Base-by-base conservation (phyloP, 2,797 vertebrate genomes). In the Triplophysa yarkandensis region DNA sequence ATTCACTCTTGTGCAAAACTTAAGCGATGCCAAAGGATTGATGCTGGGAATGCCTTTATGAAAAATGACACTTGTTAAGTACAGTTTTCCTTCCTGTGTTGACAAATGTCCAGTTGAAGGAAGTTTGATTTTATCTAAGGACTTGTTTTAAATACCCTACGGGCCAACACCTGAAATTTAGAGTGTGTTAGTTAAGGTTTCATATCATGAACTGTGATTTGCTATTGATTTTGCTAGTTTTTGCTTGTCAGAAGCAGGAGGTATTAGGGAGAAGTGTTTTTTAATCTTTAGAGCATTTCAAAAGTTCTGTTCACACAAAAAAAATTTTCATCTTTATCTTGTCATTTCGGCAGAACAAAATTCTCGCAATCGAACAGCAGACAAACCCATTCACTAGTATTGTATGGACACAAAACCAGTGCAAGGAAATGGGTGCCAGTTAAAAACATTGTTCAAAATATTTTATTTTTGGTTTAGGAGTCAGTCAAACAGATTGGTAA, bases 1-100 rank as follows among this genome's bases (percentile, higher is more conserved):
- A 76, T 34, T 13, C 23, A 39, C 6, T 36, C 32, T 50, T 52
- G 44, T 57, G 23, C 23, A 71, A 71, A 62, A 30, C 28, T 27
- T 62, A 50, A 48, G 23, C 19, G n/a, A 27, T 52, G 19, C 43
- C 25, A 21, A 21, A 17, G 4, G 7, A 14, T 14, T 54, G 21
- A 25, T 9, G 7, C 23, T 25, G 21, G 13, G 3, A 21, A 54
- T 4, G 23, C 21, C 21, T 14, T 13, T 21, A 19, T 19, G 10
- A 48, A 6, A 10, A 41, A 13, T 48, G n/a, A 19, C 16, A 21
- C 46, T 7, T 19, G 5, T 19, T 9, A 6, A 21, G n/a, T 7
- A 48, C 6, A 21, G 8, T 48, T 21, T 23, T 23, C 9, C 48
- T 23, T 46, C n/a, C 44, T n/a, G 17, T 46, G 44, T 19, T 46